phyloP scores from a whole-genome alignment of 2,113 vertebrate genomes.

The Paradoxurus hermaphroditus region DNA sequence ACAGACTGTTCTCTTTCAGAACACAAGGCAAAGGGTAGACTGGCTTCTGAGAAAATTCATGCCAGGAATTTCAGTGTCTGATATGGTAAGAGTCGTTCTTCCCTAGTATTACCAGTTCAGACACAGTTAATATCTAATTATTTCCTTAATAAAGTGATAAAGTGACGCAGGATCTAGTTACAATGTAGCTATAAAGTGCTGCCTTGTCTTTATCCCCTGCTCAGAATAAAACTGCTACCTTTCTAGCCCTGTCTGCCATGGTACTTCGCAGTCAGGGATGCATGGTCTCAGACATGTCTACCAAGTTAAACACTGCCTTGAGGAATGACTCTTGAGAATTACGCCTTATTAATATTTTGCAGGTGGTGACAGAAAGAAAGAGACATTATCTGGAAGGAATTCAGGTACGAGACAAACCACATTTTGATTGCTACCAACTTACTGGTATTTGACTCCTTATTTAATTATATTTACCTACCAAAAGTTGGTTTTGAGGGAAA shows the following conservation, averaged over 20 bases:
- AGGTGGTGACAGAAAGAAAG: slow-evolving; percentile 92
- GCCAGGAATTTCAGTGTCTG: slow-evolving; percentile 90
- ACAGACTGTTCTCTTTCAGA: slow-evolving; percentile 93
- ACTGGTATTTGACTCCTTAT: slow-evolving; percentile 76
- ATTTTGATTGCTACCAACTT: slow-evolving; percentile 92
- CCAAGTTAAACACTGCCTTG: background rate
- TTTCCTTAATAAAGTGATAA: background rate
- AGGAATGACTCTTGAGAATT: background rate
- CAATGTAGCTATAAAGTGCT: slow-evolving; percentile 79
- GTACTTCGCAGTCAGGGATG: slow-evolving; percentile 80
- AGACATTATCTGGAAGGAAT: slow-evolving; percentile 92
- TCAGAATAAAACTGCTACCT: slow-evolving; percentile 76
- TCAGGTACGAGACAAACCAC: slow-evolving; percentile 89
- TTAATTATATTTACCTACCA: slow-evolving; percentile 43
- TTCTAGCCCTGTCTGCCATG: slow-evolving; percentile 75
- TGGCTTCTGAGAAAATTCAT: slow-evolving; percentile 94
- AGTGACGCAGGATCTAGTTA: slow-evolving; percentile 77
- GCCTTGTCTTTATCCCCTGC: slow-evolving; percentile 82
- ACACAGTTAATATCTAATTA: background rate
- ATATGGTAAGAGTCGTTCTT: slow-evolving; percentile 82
- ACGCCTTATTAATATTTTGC: slow-evolving; percentile 2
- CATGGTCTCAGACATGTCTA: slow-evolving; percentile 79
- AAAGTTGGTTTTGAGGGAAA: slow-evolving; percentile 68
- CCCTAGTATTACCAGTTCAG: background rate
- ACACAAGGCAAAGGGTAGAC: slow-evolving; percentile 91